Conservation (phyloP, 2,888 invertebrate species). For the Drosophila conformis region DNA sequence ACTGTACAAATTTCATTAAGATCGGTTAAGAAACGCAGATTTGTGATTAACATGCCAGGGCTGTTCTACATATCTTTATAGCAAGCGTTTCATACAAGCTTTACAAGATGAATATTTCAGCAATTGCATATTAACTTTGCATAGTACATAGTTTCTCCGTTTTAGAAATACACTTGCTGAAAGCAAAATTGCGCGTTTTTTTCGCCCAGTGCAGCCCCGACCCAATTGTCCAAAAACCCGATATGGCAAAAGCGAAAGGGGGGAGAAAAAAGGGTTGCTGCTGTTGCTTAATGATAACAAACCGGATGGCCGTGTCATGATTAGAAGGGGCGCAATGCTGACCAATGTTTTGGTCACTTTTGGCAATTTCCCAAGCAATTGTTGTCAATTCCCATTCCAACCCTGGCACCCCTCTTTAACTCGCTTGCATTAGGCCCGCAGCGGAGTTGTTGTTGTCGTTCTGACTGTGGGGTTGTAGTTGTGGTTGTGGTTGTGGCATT, state of each 20-base stretch:
- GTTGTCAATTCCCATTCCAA: constrained; percentile 56
- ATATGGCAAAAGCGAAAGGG: not conserved
- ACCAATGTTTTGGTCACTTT: constrained; percentile 78
- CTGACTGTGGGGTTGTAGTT: not conserved
- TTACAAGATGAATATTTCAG: not conserved
- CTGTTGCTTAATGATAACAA: constrained; percentile 76
- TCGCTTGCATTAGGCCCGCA: constrained; percentile 37
- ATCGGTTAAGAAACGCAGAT: not conserved
- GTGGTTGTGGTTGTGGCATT: not conserved
- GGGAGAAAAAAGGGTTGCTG: constrained; percentile 60
- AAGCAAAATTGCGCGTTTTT: not conserved
- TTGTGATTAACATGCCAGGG: not conserved
- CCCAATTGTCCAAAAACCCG: constrained; percentile 15
- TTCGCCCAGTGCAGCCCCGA: constrained; percentile 3
- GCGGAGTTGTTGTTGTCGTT: not conserved
- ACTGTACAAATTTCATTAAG: not conserved
- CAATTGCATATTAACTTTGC: not conserved
- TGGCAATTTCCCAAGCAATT: constrained; percentile 74
- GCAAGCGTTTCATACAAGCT: not conserved
- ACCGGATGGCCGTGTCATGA: constrained; percentile 61
- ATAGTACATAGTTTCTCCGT: not conserved
- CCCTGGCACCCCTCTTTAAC: constrained; percentile 43
- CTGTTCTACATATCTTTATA: not conserved
- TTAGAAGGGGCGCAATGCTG: constrained; percentile 62
- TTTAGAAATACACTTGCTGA: not conserved